Conservation (phyloP, 2,797 vertebrate genomes). For the Sciaenops ocellatus region DNA sequence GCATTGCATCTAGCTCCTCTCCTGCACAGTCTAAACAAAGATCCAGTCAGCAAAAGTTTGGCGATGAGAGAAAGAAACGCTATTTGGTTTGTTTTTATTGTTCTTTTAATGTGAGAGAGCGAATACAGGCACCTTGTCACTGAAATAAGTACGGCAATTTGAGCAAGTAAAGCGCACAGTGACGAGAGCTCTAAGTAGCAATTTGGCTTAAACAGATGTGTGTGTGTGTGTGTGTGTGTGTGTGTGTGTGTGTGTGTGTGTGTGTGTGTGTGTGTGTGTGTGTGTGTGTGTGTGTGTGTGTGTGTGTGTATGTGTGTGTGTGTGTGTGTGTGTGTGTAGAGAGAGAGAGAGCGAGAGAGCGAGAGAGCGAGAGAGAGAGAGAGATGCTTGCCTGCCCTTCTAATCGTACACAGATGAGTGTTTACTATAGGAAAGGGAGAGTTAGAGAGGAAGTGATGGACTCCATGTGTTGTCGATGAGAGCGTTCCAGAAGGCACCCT, state of each 20-base stretch:
- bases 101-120: conserved; percentile 21
- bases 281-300: too few species aligned
- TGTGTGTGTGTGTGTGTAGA: conserved; percentile 23
- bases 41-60: conserved; percentile 2
- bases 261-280: conserved; percentile 35
- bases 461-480: conserved; percentile 75
- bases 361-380: too few species aligned
- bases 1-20: neutral
- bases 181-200: conserved; percentile 65
- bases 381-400: conserved; percentile 60
- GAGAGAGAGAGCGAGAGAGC: too few species aligned
- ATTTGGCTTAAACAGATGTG: conserved; percentile 68
- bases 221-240: conserved; percentile 50
- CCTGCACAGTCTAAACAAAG: neutral
- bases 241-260: conserved; percentile 29
- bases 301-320: conserved; percentile 29
- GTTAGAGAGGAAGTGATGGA: conserved; percentile 75
- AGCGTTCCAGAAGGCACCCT: conserved; percentile 53
- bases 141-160: conserved; percentile 52
- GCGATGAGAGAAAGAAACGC: neutral
- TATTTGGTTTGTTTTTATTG: conserved; percentile 6
- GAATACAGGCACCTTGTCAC: conserved; percentile 26
- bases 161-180: conserved; percentile 46
- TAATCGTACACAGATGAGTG: conserved; percentile 82
- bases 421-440: conserved; percentile 82